These are phyloP conservation scores for Buathra laborator DNA, from an alignment of 2,888 invertebrate genomes.

Conservation along the genomic window DNA sequence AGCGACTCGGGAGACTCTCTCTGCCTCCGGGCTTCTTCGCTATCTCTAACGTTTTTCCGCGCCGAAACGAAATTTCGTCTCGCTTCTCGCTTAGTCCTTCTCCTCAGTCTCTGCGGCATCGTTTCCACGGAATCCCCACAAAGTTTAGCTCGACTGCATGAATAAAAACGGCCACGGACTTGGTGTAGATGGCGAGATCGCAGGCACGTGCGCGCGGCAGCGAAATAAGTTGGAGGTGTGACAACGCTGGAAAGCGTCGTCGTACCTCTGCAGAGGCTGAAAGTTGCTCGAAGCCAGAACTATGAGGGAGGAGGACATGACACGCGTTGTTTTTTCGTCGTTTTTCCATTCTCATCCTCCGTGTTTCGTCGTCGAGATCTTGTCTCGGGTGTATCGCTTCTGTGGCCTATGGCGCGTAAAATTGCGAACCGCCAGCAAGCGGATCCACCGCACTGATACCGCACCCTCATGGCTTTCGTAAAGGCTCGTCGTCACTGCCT, in stretches of 20 bases:
- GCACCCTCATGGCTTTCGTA: slow-evolving; percentile 64
- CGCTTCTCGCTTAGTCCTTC: background rate
- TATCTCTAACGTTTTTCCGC: background rate
- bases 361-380: slow-evolving; percentile 52
- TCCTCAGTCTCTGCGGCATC: slow-evolving; percentile 24
- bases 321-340: slow-evolving; percentile 48
- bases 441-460: slow-evolving; percentile 53
- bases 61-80: slow-evolving; percentile 23
- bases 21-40: background rate
- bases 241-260: slow-evolving; percentile 9
- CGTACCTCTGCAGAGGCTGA: slow-evolving; percentile 20
- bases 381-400: slow-evolving; percentile 60
- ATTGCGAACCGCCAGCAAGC: slow-evolving; percentile 68
- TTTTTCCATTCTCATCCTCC: slow-evolving; percentile 12
- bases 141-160: slow-evolving; percentile 28
- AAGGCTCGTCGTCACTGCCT: slow-evolving; percentile 58
- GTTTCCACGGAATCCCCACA: slow-evolving; percentile 3
- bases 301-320: slow-evolving; percentile 46
- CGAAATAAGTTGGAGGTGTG: slow-evolving; percentile 43
- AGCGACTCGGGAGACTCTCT: background rate
- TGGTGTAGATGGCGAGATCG: slow-evolving; percentile 31
- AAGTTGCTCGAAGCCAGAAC: slow-evolving; percentile 34
- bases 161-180: background rate
- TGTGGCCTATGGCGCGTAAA: slow-evolving; percentile 73
- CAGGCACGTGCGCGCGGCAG: slow-evolving; percentile 40